Conservation (phyloP, 2,797 vertebrate species). For the Hemitrygon akajei region DNA sequence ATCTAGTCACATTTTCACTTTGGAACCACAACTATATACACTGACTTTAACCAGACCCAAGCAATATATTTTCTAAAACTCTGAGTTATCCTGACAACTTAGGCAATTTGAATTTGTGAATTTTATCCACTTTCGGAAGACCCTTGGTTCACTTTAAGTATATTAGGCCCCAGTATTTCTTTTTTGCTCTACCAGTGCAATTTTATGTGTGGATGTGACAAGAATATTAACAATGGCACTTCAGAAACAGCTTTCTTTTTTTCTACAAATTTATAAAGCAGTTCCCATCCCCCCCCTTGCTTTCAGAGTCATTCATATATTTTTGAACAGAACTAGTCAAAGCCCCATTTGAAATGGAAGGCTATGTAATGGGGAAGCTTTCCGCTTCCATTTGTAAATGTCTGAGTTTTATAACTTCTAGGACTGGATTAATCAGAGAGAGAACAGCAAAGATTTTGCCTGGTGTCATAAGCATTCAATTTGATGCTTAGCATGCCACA, state of each 20-base stretch:
- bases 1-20: background rate
- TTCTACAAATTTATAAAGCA: background rate
- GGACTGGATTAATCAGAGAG: background rate
- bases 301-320: conserved; percentile 28
- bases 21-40: background rate
- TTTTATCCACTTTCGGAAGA: background rate
- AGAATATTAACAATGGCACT: conserved; percentile 11
- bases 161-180: background rate
- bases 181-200: background rate
- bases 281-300: conserved; percentile 2
- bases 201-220: background rate
- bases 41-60: background rate
- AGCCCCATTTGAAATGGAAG: conserved; percentile 14
- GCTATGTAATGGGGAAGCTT: background rate
- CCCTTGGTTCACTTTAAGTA: background rate
- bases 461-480: background rate
- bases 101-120: background rate
- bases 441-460: conserved; percentile 5
- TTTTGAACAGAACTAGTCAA: background rate
- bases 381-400: background rate
- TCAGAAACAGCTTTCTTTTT: conserved; percentile 27
- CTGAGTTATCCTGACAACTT: background rate
- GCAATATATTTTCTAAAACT: background rate
- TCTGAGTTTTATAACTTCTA: background rate
- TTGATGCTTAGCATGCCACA: background rate